Conservation (phyloP, 2,113 vertebrate genomes). For the Equus przewalskii region DNA sequence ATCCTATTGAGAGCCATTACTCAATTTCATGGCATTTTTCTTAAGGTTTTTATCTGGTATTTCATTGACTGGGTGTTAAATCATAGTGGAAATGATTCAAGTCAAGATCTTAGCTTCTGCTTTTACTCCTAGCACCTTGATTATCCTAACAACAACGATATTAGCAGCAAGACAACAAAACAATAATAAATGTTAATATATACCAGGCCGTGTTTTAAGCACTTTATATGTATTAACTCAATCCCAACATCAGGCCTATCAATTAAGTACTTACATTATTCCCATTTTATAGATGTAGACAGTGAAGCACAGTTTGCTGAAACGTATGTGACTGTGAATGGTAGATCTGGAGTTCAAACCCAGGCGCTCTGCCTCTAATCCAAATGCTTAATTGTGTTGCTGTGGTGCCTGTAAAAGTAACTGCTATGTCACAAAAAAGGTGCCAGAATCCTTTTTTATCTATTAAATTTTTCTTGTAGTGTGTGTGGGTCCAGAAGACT, state of each 20-base stretch:
- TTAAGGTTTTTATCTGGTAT: background rate
- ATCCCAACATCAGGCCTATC: background rate
- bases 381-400: background rate
- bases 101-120: background rate
- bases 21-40: background rate
- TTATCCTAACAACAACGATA: background rate
- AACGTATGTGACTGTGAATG: background rate
- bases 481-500: background rate
- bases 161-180: background rate
- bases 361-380: background rate
- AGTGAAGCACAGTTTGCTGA: background rate
- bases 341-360: background rate
- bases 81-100: background rate
- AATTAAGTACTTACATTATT: background rate
- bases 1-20: background rate
- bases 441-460: background rate
- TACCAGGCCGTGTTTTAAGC: background rate
- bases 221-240: background rate
- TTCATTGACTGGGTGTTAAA: background rate
- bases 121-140: background rate
- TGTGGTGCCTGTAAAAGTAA: background rate
- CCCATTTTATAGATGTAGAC: background rate
- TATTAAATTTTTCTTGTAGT: background rate
- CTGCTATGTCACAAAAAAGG: background rate
- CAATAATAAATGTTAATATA: background rate